Conservation (phyloP, 2,797 vertebrate genomes). For the Tolypeutes matacus region DNA sequence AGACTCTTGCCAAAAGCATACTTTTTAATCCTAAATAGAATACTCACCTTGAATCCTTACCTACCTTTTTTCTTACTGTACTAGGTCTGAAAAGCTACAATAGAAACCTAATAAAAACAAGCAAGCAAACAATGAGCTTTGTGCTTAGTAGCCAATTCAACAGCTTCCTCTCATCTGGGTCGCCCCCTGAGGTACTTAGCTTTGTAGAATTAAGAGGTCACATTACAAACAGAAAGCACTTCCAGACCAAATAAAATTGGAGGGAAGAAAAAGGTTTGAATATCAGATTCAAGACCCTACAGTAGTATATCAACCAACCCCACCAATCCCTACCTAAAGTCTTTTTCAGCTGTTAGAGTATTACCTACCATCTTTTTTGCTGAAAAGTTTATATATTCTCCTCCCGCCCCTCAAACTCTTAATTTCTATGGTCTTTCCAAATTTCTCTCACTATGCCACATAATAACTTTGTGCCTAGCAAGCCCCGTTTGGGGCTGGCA, state of each 20-base stretch:
- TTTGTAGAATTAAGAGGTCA: constrained; percentile 3
- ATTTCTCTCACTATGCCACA: not conserved
- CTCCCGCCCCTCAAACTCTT: not conserved
- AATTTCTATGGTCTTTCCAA: not conserved
- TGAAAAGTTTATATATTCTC: not conserved
- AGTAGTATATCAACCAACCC: not conserved
- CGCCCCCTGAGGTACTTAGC: not conserved
- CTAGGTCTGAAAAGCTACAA: not conserved
- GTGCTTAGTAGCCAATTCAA: not conserved
- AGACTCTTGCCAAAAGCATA: not conserved
- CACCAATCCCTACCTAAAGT: not conserved
- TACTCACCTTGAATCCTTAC: not conserved
- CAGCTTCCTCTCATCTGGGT: not conserved
- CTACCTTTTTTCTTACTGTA: not conserved
- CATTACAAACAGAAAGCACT: not conserved
- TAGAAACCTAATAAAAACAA: not conserved
- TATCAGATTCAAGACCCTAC: not conserved
- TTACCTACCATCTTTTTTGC: not conserved
- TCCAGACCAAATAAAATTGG: not conserved
- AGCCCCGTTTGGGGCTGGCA: not conserved
- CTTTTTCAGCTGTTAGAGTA: not conserved
- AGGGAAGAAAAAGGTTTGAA: not conserved
- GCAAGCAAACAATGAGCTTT: not conserved
- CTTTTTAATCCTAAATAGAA: not conserved
- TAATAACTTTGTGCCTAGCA: not conserved